Conservation (phyloP, 2,113 vertebrate species). For the Alces alces region DNA sequence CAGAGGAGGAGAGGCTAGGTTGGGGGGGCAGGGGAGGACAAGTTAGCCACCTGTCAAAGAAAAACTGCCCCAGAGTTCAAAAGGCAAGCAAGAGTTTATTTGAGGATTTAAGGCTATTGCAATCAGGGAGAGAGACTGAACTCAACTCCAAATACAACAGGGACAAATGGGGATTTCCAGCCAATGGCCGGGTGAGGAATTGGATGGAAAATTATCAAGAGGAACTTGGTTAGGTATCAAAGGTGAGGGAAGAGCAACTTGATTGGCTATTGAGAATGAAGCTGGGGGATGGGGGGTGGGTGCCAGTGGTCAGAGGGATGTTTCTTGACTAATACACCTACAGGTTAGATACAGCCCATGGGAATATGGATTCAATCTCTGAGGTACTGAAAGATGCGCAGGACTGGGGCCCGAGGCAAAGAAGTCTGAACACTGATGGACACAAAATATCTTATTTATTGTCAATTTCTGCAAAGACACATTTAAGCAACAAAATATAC, state of each 20-base stretch:
- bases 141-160: neutral
- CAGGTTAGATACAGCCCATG: neutral
- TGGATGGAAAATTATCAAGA: neutral
- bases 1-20: neutral
- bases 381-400: neutral
- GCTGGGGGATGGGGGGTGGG: neutral
- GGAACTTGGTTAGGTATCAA: neutral
- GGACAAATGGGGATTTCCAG: neutral
- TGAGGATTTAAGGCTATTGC: neutral
- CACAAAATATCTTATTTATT: conserved; percentile 92
- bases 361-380: neutral
- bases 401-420: rapidly evolving
- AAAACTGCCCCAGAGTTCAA: neutral
- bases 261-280: neutral
- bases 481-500: conserved; percentile 90
- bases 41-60: neutral
- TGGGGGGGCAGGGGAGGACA: neutral
- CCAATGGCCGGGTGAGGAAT: neutral
- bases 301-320: neutral
- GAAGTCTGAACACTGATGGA: conserved; percentile 58
- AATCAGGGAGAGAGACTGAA: neutral
- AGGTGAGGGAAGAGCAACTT: neutral
- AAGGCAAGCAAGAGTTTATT: neutral
- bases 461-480: conserved; percentile 87
- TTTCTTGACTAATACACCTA: neutral